Base-by-base conservation (phyloP, 2,888 invertebrate species). In the Chrysolina americana region DNA sequence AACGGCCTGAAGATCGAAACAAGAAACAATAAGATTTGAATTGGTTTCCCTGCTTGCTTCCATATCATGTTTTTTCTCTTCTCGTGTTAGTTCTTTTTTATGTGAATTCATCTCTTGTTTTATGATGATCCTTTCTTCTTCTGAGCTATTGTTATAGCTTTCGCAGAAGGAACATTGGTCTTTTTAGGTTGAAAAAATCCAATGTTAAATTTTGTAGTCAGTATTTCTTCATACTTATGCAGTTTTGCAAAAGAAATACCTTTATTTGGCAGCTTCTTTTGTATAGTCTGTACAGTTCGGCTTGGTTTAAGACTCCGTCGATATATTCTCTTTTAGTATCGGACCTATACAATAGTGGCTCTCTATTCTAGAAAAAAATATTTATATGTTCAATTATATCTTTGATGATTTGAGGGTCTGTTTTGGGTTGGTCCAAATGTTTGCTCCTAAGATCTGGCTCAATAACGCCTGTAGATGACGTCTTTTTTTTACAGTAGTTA, bases 211-310 rank as follows among this genome's bases (percentile, higher is more conserved):
- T n/a, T n/a, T n/a, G n/a, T n/a, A n/a, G n/a, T n/a, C n/a, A n/a
- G n/a, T n/a, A n/a, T n/a, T n/a, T n/a, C n/a, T n/a, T n/a, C n/a
- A n/a, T n/a, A n/a, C n/a, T n/a, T n/a, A 19, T 48, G 13, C 10
- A 2, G 36, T 65, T 65, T 41, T 15, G 36, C 65, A 65, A 65
- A 65, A 65, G 41, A 15, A 41, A 41, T 65, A 15, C 65, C 59
- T 21, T 19, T 21, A 11, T 19, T 21, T 21, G 19, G 21, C 59
- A 59, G 11, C 23, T 59, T 3, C 23, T 23, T 59, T 19, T 19
- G 19, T 59, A 19, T 21, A 59, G 21, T 19, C 59, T 2, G 19
- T 59, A 59, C 11, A 59, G n/a, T 19, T 19, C 9, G 15, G 59
- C 23, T 19, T 21, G 19, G 19, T 3, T 59, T 11, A 59, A 19